Base-by-base conservation (phyloP, 2,797 vertebrate genomes). In the Mareca penelope region DNA sequence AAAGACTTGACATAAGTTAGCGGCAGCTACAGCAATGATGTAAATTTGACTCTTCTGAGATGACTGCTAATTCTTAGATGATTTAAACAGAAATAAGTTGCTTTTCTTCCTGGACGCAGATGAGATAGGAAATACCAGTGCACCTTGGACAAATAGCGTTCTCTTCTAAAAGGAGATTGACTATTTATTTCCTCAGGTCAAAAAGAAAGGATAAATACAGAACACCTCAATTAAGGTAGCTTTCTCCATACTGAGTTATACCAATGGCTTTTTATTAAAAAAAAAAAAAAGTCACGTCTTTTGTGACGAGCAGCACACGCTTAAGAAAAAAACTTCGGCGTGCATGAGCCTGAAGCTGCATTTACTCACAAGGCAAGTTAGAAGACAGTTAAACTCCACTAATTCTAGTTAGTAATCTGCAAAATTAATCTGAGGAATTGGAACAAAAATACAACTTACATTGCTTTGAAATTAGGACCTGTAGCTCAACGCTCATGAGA, bases 1-100 rank as follows among this genome's bases (percentile, higher is more conserved):
- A 93, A 92, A 80, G 91, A 50, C 59, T 79, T 91, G 61, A 83
- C 71, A 59, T 63, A 84, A 89, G 28, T 90, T 84, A 93, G 26
- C 80, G 80, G 64, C 42, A 81, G 69, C 48, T 90, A 80, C 35
- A 88, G 15, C 35, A 85, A 29, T 23, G 68, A 92, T 69, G 53
- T 21, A 89, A 80, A 78, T 85, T 70, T 78, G 33, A 75, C 60
- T 80, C 69, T 91, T 75, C 46, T 81, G 59, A 52, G 71, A 59
- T 7, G 39, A 84, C 23, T 71, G 12, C 35, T 69, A 89, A 71
- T 73, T 82, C 87, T 73, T 77, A 67, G 26, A 33, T 15, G 35
- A 79, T 91, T 92, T 61, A 83, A 88, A 79, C 9, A 42, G 40
- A 69, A 95, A 55, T 75, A 73, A 84, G 8, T 3, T 79, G 15